Conservation (phyloP, 2,113 vertebrate genomes). For the Romanogobio albipinnatus region DNA sequence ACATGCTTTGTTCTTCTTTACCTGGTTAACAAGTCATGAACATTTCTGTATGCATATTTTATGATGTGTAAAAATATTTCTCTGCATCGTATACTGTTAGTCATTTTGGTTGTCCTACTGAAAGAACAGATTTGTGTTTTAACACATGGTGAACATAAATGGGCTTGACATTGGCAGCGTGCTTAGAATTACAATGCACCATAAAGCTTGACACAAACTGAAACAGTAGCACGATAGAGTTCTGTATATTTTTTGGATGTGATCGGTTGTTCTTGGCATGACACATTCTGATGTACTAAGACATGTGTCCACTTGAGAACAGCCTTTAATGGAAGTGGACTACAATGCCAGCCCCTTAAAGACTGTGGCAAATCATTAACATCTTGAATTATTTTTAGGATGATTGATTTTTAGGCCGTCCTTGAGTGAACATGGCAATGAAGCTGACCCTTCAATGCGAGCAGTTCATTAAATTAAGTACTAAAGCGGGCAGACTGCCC, state of each 20-base stretch:
- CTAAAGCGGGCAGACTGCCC: not conserved
- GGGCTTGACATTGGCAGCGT: slow-evolving; percentile 1
- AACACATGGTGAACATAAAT: not conserved
- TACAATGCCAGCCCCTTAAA: not conserved
- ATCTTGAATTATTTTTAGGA: slow-evolving; percentile 2
- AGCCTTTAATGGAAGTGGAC: not conserved
- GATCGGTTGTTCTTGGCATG: not conserved
- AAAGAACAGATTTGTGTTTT: not conserved
- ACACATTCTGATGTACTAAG: not conserved
- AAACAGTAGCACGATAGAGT: not conserved
- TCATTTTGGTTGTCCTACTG: not conserved
- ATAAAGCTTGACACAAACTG: slow-evolving; percentile 9
- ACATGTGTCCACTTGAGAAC: not conserved
- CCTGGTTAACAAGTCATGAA: not conserved
- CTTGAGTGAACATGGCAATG: slow-evolving; percentile 13
- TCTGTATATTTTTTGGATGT: not conserved
- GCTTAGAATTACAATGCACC: not conserved
- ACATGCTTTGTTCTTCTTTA: not conserved
- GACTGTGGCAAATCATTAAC: not conserved
- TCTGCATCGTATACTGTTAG: not conserved
- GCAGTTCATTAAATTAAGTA: slow-evolving; percentile 35
- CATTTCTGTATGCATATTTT: not conserved
- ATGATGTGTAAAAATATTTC: not conserved
- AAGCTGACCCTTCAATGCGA: slow-evolving; percentile 4
- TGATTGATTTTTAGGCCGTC: not conserved